Percentiles rank a stretch among this genome's conserved stretches.
phyloP scores from a whole-genome alignment of 2,888 invertebrate genomes.

The Trachelus iudaicus region DNA sequence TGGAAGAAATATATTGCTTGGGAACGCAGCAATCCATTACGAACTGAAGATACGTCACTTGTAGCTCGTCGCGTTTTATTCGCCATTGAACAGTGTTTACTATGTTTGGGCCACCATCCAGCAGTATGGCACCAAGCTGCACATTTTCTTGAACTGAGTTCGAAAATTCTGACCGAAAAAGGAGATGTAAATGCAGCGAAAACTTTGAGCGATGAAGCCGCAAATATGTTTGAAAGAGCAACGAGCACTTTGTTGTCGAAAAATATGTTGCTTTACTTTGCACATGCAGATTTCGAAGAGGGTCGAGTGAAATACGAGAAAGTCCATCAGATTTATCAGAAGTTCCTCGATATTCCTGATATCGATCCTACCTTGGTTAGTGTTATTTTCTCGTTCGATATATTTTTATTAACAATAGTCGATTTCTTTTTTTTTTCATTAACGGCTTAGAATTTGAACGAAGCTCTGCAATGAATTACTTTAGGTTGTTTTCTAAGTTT shows the following conservation, averaged over 20 bases:
- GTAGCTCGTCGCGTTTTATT: constrained; percentile 97
- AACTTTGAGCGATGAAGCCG: constrained; percentile 93
- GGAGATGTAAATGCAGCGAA: constrained; percentile 95
- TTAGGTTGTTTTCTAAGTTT: not conserved
- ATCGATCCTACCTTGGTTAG: constrained; percentile 94
- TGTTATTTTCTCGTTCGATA: constrained; percentile 15
- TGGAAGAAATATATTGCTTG: constrained; percentile 99
- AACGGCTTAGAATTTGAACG: not conserved
- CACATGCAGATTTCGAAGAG: constrained; percentile 99
- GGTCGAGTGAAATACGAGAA: constrained; percentile 95
- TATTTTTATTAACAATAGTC: constrained; percentile 6
- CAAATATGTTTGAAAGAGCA: constrained; percentile 94
- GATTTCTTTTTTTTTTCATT: constrained; percentile 4
- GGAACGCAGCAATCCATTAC: constrained; percentile 96
- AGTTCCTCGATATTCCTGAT: constrained; percentile 87
- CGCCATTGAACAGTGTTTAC: constrained; percentile 96
- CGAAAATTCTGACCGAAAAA: constrained; percentile 93
- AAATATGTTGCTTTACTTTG: constrained; percentile 95
- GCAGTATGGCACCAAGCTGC: constrained; percentile 99
- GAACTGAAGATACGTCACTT: constrained; percentile 94
- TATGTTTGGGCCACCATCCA: constrained; percentile 97
- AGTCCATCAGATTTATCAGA: constrained; percentile 95
- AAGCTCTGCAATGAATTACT: constrained; percentile 3
- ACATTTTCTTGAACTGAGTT: constrained; percentile 94
- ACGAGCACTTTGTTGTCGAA: constrained; percentile 89